These are phyloP conservation scores for Odontomachus brunneus DNA, from an alignment of 1,140 invertebrate species.

Conservation along the genomic window DNA sequence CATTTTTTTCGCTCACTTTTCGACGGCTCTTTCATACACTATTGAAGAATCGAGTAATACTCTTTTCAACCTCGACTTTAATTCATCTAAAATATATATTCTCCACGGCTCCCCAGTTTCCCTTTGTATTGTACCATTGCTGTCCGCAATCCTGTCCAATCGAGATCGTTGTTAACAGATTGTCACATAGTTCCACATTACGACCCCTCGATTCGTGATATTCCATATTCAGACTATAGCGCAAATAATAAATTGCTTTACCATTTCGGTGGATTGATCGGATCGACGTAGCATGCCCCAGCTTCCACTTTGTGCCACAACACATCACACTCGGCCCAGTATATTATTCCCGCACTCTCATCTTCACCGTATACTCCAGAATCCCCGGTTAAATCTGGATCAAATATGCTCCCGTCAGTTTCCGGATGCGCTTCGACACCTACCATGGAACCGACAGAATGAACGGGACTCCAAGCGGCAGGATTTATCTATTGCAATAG, in stretches of 20 bases:
- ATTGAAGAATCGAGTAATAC: constrained; percentile 86
- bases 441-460: constrained; percentile 91
- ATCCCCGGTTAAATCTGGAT: constrained; percentile 88
- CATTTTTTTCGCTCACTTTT: constrained; percentile 85
- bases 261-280: constrained; percentile 91
- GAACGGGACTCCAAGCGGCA: constrained; percentile 92
- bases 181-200: not conserved
- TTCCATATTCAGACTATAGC: too few relatives aligned
- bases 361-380: constrained; percentile 92
- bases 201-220: too few relatives aligned
- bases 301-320: constrained; percentile 92
- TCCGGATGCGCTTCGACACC: constrained; percentile 93
- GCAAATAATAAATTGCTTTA: constrained; percentile 82
- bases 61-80: constrained; percentile 87
- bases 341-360: constrained; percentile 88
- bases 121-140: constrained; percentile 86
- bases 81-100: constrained; percentile 89
- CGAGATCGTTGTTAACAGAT: constrained; percentile 9
- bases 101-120: constrained; percentile 92
- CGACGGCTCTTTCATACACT: constrained; percentile 90
- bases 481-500: constrained; percentile 86
- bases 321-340: constrained; percentile 91
- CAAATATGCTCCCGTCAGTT: constrained; percentile 92
- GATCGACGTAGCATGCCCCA: constrained; percentile 91
- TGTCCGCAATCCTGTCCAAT: constrained; percentile 86